phyloP scores from a whole-genome alignment of 2,888 invertebrate genomes.

The Ctenicera cuprea region DNA sequence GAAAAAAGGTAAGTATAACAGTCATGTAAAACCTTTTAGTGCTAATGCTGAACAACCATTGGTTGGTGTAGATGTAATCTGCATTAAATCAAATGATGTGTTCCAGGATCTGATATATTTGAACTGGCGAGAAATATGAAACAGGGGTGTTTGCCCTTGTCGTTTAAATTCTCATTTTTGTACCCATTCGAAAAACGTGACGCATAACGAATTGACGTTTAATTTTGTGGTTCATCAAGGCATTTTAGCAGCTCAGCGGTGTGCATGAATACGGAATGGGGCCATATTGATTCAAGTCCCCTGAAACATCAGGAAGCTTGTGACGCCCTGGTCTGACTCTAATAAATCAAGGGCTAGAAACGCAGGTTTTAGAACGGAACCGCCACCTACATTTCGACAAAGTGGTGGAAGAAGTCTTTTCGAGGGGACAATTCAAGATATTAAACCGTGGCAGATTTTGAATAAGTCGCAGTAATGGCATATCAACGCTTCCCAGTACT shows the following conservation, averaged over 20 bases:
- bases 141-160: background rate
- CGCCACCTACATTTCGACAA: conserved; percentile 35
- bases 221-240: conserved; percentile 33
- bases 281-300: conserved; percentile 36
- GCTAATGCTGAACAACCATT: background rate
- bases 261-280: conserved; percentile 33
- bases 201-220: conserved; percentile 28
- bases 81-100: background rate
- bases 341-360: conserved; percentile 44
- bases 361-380: conserved; percentile 38
- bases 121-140: too few relatives aligned
- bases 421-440: background rate
- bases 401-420: conserved; percentile 32
- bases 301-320: conserved; percentile 38
- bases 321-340: conserved; percentile 35
- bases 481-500: conserved; percentile 14
- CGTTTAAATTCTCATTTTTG: conserved; percentile 1
- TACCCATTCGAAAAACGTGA: conserved; percentile 19
- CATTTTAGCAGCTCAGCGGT: conserved; percentile 18
- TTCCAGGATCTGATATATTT: background rate
- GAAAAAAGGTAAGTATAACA: background rate
- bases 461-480: conserved; percentile 11
- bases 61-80: background rate
- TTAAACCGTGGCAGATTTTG: conserved; percentile 6
- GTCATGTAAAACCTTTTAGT: background rate